A percentile compares a stretch with the other conserved stretches of the same genome.
These are phyloP conservation scores for Hoplostethus mediterraneus DNA, from an alignment of 2,797 vertebrate genomes.

Conservation along the genomic window DNA sequence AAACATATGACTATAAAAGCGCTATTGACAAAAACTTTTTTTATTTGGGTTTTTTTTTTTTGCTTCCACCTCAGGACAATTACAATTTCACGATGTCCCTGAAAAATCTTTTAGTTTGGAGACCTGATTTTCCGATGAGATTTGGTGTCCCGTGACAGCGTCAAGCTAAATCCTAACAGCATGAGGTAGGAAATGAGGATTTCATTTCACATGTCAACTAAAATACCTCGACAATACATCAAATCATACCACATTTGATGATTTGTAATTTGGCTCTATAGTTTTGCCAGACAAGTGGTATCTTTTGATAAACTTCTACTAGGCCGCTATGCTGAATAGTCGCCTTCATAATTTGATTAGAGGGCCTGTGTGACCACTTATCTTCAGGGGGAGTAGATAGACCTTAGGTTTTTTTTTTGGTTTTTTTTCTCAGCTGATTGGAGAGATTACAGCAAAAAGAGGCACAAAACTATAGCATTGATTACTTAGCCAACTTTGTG, in stretches of 20 bases:
- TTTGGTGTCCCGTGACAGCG: too few species aligned
- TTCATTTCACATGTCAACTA: conserved; percentile 26
- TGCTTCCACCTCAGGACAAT: too few species aligned
- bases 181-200: too few species aligned
- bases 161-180: too few species aligned
- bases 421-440: not conserved
- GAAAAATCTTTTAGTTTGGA: too few species aligned
- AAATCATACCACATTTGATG: conserved; percentile 1
- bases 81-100: too few species aligned
- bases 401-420: not conserved
- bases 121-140: too few species aligned
- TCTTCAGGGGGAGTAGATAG: conserved; percentile 23
- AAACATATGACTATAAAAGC: too few species aligned
- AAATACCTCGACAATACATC: conserved; percentile 23
- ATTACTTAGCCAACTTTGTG: conserved; percentile 15
- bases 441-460: not conserved
- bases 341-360: not conserved
- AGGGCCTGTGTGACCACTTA: conserved; percentile 20
- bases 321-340: not conserved
- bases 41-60: too few species aligned
- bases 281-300: conserved; percentile 27
- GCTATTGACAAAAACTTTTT: too few species aligned
- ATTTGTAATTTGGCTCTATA: conserved; percentile 26
- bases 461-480: not conserved
- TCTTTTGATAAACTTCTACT: conserved; percentile 24